A percentile compares a stretch with the other conserved stretches of the same genome.
These are phyloP conservation scores for Abscondita cerata DNA, from an alignment of 2,888 invertebrate genomes.

Conservation along the genomic window DNA sequence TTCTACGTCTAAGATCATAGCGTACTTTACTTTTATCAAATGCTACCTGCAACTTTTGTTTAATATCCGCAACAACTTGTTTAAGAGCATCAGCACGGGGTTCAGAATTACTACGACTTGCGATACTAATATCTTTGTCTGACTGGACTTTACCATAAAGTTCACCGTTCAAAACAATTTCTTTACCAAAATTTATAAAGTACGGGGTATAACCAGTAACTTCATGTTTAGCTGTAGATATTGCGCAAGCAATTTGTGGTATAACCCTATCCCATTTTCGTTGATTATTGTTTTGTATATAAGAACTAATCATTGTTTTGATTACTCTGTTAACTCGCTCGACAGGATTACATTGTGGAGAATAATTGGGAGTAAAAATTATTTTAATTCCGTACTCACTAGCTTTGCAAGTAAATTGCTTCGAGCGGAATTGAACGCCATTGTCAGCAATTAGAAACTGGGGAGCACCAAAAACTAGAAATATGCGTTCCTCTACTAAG, in stretches of 20 bases:
- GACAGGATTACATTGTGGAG: slow-evolving; percentile 45
- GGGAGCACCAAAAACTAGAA: background rate
- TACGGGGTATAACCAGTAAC: slow-evolving; percentile 27
- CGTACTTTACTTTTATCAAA: background rate
- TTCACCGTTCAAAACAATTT: slow-evolving; percentile 20
- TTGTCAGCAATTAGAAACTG: background rate
- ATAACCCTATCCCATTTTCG: background rate
- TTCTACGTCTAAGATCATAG: background rate
- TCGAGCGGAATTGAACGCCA: background rate
- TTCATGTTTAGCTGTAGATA: slow-evolving; percentile 31
- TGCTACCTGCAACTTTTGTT: background rate
- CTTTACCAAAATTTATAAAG: slow-evolving; percentile 31
- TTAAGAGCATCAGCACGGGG: background rate
- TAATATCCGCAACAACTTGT: background rate
- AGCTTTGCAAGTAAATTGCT: background rate
- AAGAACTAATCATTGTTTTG: slow-evolving; percentile 43
- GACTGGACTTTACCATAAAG: background rate
- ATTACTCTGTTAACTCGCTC: slow-evolving; percentile 45
- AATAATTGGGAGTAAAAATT: slow-evolving; percentile 36
- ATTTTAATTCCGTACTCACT: background rate
- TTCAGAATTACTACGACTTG: background rate
- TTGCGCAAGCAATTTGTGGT: slow-evolving; percentile 32
- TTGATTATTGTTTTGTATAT: background rate
- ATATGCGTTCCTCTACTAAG: background rate
- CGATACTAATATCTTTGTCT: background rate